Conservation (phyloP, 2,888 invertebrate genomes). For the Caenorhabditis plicata region DNA sequence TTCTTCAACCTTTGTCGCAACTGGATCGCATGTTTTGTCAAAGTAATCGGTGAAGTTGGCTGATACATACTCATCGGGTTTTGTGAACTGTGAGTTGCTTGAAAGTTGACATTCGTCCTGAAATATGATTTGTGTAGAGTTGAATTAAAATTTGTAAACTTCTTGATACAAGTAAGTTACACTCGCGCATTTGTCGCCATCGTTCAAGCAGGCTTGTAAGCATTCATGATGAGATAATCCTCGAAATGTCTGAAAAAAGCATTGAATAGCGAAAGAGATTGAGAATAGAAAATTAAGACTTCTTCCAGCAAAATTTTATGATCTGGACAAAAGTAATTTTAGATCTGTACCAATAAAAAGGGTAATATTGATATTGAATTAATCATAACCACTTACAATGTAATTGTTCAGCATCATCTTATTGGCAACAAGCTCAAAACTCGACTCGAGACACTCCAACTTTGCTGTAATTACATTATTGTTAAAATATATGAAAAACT, state of each 20-base stretch:
- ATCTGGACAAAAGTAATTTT: too few species aligned
- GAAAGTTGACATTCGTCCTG: constrained; percentile 62
- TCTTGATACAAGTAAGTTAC: constrained; percentile 52
- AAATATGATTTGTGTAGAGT: too few species aligned
- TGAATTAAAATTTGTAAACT: too few species aligned
- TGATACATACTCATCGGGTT: constrained; percentile 52
- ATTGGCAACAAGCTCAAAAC: constrained; percentile 56
- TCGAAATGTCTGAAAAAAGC: constrained; percentile 31
- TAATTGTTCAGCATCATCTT: constrained; percentile 48
- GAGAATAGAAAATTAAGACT: too few species aligned
- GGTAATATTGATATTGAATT: too few species aligned
- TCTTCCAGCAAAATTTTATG: too few species aligned
- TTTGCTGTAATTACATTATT: constrained; percentile 31
- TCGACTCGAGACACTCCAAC: constrained; percentile 53
- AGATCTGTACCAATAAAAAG: too few species aligned
- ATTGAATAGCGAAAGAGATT: too few species aligned
- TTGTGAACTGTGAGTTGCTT: constrained; percentile 51
- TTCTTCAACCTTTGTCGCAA: constrained; percentile 23
- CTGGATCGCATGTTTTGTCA: constrained; percentile 51
- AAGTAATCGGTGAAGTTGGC: constrained; percentile 59
- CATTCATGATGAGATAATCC: constrained; percentile 49
- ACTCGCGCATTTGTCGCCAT: constrained; percentile 63
- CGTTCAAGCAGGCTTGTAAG: constrained; percentile 52
- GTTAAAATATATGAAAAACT: not conserved
- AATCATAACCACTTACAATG: too few species aligned